Evolutionary conservation across 2,888 invertebrate genomes (phyloP).

Genomic region (Eucera pruinosa): DNA sequence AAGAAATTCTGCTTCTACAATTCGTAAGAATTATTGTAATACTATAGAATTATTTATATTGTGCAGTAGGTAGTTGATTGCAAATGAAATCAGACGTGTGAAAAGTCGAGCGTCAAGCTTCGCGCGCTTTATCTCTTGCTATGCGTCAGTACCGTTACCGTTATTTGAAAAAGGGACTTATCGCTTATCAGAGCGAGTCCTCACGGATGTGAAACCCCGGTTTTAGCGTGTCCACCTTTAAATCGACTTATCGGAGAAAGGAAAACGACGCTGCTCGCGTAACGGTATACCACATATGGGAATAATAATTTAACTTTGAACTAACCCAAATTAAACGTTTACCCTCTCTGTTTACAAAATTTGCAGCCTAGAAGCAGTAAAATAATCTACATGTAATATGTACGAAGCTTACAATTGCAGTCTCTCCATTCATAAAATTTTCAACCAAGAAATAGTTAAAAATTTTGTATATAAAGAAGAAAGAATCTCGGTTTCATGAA

Average conservation of each 20-base stretch:
- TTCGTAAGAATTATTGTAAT: not conserved
- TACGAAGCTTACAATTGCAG: too few species aligned
- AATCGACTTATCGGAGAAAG: slow-evolving; percentile 56
- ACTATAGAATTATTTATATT: not conserved
- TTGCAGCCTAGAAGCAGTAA: too few species aligned
- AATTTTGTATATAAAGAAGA: too few species aligned
- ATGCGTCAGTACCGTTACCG: slow-evolving; percentile 55
- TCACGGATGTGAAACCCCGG: slow-evolving; percentile 49
- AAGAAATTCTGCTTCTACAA: not conserved
- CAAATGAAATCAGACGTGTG: slow-evolving; percentile 2
- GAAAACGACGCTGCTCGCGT: slow-evolving; percentile 11
- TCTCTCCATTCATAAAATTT: too few species aligned
- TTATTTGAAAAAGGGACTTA: slow-evolving; percentile 63
- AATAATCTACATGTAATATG: too few species aligned
- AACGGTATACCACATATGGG: slow-evolving; percentile 11
- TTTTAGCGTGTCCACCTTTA: slow-evolving; percentile 51
- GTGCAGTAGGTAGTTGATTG: not conserved
- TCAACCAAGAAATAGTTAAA: too few species aligned
- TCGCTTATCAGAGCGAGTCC: slow-evolving; percentile 55
- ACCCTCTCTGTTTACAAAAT: too few species aligned
- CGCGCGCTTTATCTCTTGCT: slow-evolving; percentile 50
- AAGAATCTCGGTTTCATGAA: not conserved
- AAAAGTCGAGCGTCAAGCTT: slow-evolving; percentile 3
- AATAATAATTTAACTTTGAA: slow-evolving; percentile 17
- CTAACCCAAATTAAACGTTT: too few species aligned